Evolutionary conservation across 1,140 invertebrate species (phyloP), one percentile per base, ranked within the genome.

Genomic region (Trichonephila clavata): DNA sequence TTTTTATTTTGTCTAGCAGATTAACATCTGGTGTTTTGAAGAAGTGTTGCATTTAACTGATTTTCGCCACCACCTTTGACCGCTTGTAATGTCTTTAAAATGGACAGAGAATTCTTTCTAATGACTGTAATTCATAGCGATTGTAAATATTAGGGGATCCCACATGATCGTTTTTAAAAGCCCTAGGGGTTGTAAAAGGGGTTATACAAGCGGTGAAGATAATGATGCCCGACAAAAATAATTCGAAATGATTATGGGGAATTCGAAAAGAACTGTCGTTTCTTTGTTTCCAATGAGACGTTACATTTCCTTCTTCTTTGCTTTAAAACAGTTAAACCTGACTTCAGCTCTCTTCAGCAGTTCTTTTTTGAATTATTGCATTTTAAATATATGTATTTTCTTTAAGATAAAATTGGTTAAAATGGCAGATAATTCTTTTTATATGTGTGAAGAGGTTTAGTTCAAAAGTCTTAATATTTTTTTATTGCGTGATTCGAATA

Each of bases 1-100:
- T 77, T 77, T 39, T 77, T 77, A 20, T 77, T 77, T 32, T 32
- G 71, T 5, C 27, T 39, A 4, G 16, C 32, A 77, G 71, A 77
- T 77, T 77, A 77, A 18, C 71, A 77, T 77, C 71, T 77, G 71
- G 32, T 77, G 71, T 77, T 32, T 77, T 77, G 39, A 77, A 77
- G 18, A 77, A 77, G 27, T 39, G 27, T 77, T 39, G 71, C 71
- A 39, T 77, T 77, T 77, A 77, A 77, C 71, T 77, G 71, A 77
- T 77, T 32, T 77, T 20, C 7, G 71, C 18, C 32, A 77, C 24
- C 71, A 77, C 71, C 18, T 77, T 77, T 18, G 3, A 16, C 27
- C 71, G 4, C 27, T 7, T 18, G 32, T 77, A 77, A 39, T 18
- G 27, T 77, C 32, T 32, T 77, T 32, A 16, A 8, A 24, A 68